These are phyloP conservation scores for Merops nubicus DNA, from an alignment of 2,113 vertebrate genomes.

Conservation along the genomic window DNA sequence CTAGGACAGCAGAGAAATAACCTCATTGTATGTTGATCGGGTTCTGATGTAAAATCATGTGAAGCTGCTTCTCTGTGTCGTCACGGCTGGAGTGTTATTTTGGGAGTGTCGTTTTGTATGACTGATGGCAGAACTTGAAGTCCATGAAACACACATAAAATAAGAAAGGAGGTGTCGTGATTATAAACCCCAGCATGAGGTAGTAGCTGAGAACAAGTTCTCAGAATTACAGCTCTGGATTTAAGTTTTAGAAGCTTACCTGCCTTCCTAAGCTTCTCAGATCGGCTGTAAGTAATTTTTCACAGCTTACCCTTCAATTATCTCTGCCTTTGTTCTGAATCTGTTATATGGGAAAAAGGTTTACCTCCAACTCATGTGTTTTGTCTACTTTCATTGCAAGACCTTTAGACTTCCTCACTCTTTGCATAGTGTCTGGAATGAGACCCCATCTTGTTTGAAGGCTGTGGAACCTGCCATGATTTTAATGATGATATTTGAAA, in stretches of 20 bases:
- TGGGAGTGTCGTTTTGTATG: neutral
- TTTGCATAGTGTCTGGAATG: neutral
- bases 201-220: neutral
- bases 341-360: neutral
- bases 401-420: neutral
- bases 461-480: neutral
- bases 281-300: neutral
- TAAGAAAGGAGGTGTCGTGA: neutral
- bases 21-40: neutral
- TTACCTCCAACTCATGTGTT: neutral
- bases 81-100: neutral
- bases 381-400: neutral
- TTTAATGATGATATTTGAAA: neutral
- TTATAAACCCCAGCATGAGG: neutral
- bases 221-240: neutral
- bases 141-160: neutral
- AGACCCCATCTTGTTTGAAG: neutral
- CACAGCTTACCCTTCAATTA: neutral
- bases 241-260: no score
- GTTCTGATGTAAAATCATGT: neutral
- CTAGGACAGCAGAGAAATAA: neutral
- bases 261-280: neutral
- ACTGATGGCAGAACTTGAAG: neutral
- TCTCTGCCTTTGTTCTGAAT: neutral
- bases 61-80: neutral